Conservation (phyloP, 23 tunicate species). For the Diplosoma virens region DNA sequence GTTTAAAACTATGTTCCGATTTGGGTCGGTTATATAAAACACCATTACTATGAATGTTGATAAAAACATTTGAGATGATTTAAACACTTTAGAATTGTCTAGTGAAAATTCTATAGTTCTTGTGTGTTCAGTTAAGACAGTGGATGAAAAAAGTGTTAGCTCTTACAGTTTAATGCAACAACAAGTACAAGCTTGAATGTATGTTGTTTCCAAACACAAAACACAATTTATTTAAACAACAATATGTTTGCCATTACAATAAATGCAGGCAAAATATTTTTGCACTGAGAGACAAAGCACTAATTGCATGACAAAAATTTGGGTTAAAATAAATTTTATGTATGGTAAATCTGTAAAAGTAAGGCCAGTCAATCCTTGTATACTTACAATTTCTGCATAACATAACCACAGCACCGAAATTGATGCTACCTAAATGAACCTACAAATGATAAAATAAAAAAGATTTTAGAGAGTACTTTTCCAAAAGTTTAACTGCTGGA, state of each 20-base stretch:
- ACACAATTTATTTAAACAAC: not conserved
- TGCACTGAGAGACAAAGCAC: not conserved
- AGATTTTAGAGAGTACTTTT: not conserved
- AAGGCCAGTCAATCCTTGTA: not conserved
- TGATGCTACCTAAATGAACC: not conserved
- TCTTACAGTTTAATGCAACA: not conserved
- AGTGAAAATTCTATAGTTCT: not conserved
- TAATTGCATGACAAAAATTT: not conserved
- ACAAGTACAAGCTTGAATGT: not conserved
- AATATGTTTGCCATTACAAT: not conserved
- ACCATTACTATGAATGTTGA: conserved; percentile 17
- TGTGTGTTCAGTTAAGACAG: not conserved
- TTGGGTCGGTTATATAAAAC: no score
- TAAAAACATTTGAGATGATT: not conserved
- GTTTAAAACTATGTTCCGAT: no score
- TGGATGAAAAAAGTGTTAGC: not conserved
- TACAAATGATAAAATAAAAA: not conserved
- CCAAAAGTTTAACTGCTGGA: no score
- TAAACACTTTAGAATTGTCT: not conserved
- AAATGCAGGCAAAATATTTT: not conserved
- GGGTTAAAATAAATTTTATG: not conserved
- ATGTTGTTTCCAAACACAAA: not conserved
- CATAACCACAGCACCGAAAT: not conserved
- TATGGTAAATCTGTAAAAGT: not conserved
- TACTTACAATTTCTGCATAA: not conserved